These are phyloP conservation scores for Paramormyrops hopkinsi DNA, from an alignment of 2,797 vertebrate species.

Conservation along the genomic window DNA sequence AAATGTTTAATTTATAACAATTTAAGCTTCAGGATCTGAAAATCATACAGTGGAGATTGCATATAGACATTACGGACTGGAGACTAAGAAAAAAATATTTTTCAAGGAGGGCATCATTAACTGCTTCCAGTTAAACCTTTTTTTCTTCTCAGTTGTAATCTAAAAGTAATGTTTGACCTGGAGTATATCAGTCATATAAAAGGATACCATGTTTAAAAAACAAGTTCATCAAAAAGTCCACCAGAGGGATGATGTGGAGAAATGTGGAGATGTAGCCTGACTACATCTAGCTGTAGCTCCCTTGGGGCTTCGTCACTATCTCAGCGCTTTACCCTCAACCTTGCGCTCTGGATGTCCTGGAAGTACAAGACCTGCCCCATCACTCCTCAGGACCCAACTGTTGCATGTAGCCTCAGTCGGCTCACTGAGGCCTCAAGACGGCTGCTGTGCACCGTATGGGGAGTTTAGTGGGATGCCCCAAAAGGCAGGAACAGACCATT, in stretches of 20 bases:
- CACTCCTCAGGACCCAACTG: constrained; percentile 21
- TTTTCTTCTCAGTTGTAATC: background rate
- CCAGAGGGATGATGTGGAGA: too few species aligned
- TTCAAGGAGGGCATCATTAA: background rate
- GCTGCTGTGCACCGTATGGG: constrained; percentile 30
- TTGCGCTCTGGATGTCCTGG: background rate
- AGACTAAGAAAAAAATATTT: background rate
- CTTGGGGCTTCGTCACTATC: background rate
- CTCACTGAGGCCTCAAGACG: constrained; percentile 45
- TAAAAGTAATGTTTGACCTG: background rate
- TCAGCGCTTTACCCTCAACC: background rate
- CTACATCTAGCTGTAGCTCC: background rate
- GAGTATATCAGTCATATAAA: background rate
- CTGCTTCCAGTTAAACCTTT: background rate
- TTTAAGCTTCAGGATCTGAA: background rate
- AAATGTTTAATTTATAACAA: background rate
- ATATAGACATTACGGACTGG: background rate
- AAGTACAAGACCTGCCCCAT: constrained; percentile 17
- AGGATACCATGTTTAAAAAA: background rate
- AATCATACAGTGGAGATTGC: background rate
- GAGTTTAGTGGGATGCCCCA: background rate
- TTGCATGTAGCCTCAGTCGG: constrained; percentile 36
- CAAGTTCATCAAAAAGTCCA: background rate
- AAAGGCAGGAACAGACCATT: constrained; percentile 20
- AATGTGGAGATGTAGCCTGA: background rate